phyloP scores from a whole-genome alignment of 2,113 vertebrate species.

The Arvicanthis niloticus region DNA sequence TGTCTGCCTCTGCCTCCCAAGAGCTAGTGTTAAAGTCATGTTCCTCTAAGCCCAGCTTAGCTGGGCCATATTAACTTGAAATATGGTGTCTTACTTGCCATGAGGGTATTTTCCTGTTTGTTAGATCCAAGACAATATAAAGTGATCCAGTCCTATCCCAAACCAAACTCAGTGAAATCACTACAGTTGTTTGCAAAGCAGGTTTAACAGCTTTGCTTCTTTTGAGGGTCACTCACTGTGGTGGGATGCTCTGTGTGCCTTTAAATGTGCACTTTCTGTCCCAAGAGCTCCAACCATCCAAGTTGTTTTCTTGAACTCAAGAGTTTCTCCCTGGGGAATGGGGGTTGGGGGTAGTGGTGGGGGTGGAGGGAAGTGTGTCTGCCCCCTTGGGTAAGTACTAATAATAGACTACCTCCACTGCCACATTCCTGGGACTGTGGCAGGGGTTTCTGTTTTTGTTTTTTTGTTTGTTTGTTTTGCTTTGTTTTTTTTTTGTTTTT shows the following conservation, averaged over 20 bases:
- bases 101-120: neutral
- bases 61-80: neutral
- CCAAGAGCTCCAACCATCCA: neutral
- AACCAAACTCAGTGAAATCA: constrained; percentile 3
- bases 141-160: neutral
- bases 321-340: no score
- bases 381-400: neutral
- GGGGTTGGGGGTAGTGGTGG: neutral
- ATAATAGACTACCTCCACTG: neutral
- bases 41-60: neutral
- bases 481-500: neutral
- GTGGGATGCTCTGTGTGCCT: neutral
- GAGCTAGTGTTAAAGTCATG: neutral
- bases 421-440: neutral
- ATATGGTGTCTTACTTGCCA: neutral
- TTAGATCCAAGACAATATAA: neutral
- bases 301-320: neutral
- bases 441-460: neutral
- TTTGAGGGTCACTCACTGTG: neutral
- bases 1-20: neutral
- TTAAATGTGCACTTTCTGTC: neutral
- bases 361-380: neutral
- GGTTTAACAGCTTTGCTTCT: neutral
- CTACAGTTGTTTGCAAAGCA: neutral
- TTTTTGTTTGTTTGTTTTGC: no score